Base-by-base conservation (phyloP, 2,113 vertebrate species). In the Dermatemys mawii region DNA sequence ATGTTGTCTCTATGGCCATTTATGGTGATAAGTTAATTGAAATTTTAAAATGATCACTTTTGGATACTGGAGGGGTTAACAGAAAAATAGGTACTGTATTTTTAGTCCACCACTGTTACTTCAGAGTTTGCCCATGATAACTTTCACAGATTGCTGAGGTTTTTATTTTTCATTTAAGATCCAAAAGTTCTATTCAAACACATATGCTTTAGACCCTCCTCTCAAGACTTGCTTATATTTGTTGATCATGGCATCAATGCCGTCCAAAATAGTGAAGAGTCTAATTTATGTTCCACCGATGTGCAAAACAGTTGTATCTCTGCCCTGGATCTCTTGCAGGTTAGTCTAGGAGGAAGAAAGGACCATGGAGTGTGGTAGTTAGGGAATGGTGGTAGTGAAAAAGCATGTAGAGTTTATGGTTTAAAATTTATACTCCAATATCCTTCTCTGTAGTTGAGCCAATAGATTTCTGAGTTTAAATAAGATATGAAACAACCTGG, bases 161-260 rank as follows among this genome's bases (percentile, higher is more conserved):
- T 38, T 29, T 51, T 84, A 35, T 12, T 54, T 78, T 79, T 4
- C 8, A 5, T 1, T 83, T 87, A 83, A 81, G 48, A 27, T 86
- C 12, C 44, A 32, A 41, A 67, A 5, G 50, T 81, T 86, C 91
- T 63, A 92, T 86, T 90, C 53, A 86, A 91, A 46, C 5, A 1
- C 1, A 55, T 29, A 21, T 38, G 79, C 92, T 88, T n/a, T n/a
- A 60, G 0, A 60, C 21, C 16, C 50, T 50, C 50, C 78, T 57
- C 55, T 1, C n/a, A 27, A 27, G 46, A 22, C 7, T 24, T 22
- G 24, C 51, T 51, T 89, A 89, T 80, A 22, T 17, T 54, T 27
- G 1, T 41, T 91, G 67, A 12, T 84, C n/a, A 1, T 17, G 81
- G 48, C 29, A 24, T 53, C 70, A 0, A 0, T 75, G 21, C 50